Base-by-base conservation (phyloP, 1,140 invertebrate genomes). In the Rhagoletis pomonella region DNA sequence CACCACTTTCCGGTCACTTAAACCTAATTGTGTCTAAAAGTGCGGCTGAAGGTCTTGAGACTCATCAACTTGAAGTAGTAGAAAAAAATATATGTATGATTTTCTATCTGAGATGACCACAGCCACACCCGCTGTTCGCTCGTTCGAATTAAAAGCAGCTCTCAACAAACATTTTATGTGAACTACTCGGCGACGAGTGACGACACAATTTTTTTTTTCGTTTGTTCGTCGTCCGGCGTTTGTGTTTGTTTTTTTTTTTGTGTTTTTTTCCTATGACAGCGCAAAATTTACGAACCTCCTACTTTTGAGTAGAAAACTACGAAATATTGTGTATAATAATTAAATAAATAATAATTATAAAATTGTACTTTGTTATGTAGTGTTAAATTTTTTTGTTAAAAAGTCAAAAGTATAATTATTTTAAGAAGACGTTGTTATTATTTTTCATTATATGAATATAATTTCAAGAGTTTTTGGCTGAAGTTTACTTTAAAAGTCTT, bases 1-100 rank as follows among this genome's bases (percentile, higher is more conserved):
- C 29, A 29, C 42, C 67, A 73, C 67, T 73, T 73, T 73, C 67
- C 67, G 67, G 67, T 73, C 67, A 73, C 42, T 73, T 73, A 73
- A 73, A 73, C 42, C 14, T 73, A 73, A 73, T 73, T 73, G 67
- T 73, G 39, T 73, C 67, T 73, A 73, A 73, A 73, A 73, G 67
- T 17, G 67, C 67, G 39, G 1, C 67, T 73, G 67, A 73, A 73
- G 67, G 67, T 73, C 67, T 73, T 73, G 67, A 73, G 67, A 73
- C 67, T 73, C 14, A 42, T 73, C 67, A 44, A 44, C 14, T 73
- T 14, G 12, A 29, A 29, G 29, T 42, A 73, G 67, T 2, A 12
- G 17, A 73, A 44, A 47, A 17, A 29, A 29, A 29, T 29, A 29
- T 12, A 3, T 69, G 3, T 73, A 17, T 73, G 14, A 44, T 42